Percentiles rank a stretch among this genome's conserved stretches.
These are phyloP conservation scores for Cricetomys ansorgei DNA, from an alignment of 2,113 vertebrate species.

Conservation along the genomic window DNA sequence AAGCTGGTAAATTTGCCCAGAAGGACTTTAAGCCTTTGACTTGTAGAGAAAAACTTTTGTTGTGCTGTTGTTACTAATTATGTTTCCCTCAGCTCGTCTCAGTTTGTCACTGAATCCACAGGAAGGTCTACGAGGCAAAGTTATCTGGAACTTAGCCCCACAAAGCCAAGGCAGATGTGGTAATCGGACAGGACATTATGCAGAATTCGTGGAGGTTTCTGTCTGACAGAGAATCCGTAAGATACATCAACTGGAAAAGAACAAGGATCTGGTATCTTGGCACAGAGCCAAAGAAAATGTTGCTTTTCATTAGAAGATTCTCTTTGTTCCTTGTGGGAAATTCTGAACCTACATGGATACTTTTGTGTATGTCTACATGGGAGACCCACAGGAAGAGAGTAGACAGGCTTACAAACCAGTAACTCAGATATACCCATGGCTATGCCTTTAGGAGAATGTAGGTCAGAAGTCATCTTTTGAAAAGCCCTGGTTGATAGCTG, in stretches of 20 bases:
- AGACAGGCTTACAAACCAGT: not conserved
- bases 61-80: not conserved
- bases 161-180: conserved; percentile 1
- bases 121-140: conserved; percentile 21
- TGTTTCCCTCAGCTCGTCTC: not conserved
- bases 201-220: conserved; percentile 62
- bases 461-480: conserved; percentile 10
- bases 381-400: not conserved
- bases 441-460: not conserved
- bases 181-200: conserved; percentile 17
- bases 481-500: not conserved
- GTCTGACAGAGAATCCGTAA: conserved; percentile 70
- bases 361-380: conserved; percentile 20
- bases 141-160: conserved; percentile 1
- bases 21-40: conserved; percentile 18
- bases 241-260: conserved; percentile 76
- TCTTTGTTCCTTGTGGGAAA: conserved; percentile 74
- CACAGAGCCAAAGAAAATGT: conserved; percentile 63
- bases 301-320: conserved; percentile 71
- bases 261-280: conserved; percentile 61
- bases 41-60: conserved; percentile 56
- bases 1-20: conserved; percentile 58
- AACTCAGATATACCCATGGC: not conserved
- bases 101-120: conserved; percentile 1
- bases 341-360: not conserved